phyloP scores from a whole-genome alignment of 2,888 invertebrate species.

The Acleris sparsana region DNA sequence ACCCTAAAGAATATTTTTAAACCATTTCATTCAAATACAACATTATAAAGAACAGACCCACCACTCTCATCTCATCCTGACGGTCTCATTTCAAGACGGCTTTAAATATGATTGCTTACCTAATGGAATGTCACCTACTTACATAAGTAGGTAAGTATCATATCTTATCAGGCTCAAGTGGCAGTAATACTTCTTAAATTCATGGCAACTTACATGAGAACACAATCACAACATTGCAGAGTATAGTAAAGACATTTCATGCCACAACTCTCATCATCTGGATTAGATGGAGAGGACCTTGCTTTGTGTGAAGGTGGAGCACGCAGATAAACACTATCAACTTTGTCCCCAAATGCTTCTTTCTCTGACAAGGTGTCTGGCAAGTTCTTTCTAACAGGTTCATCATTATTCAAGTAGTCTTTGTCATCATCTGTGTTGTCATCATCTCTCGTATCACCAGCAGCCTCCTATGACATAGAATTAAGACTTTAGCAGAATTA shows the following conservation, averaged over 20 bases:
- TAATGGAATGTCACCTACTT: neutral
- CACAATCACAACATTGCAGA: constrained; percentile 86
- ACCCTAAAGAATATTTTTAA: neutral
- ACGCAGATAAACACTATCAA: constrained; percentile 67
- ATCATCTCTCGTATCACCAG: constrained; percentile 56
- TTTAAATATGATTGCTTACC: neutral
- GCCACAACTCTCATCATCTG: constrained; percentile 83
- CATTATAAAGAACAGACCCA: neutral
- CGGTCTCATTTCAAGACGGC: neutral
- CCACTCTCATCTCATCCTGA: neutral
- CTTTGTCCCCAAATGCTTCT: constrained; percentile 61
- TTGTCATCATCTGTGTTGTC: constrained; percentile 50
- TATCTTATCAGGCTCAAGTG: neutral
- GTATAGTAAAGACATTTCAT: constrained; percentile 85
- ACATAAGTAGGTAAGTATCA: neutral
- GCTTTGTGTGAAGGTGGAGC: constrained; percentile 60
- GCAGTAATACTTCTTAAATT: constrained; percentile 12
- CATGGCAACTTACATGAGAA: constrained; percentile 65
- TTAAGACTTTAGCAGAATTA: no score
- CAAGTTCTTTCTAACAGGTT: constrained; percentile 46
- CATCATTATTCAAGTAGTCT: constrained; percentile 58
- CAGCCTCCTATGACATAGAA: constrained; percentile 55
- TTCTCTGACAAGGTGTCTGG: constrained; percentile 50
- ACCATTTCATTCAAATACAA: neutral
- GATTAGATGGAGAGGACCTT: constrained; percentile 53